These are phyloP conservation scores for Macrotus californicus DNA, from an alignment of 2,113 vertebrate species.

Conservation along the genomic window DNA sequence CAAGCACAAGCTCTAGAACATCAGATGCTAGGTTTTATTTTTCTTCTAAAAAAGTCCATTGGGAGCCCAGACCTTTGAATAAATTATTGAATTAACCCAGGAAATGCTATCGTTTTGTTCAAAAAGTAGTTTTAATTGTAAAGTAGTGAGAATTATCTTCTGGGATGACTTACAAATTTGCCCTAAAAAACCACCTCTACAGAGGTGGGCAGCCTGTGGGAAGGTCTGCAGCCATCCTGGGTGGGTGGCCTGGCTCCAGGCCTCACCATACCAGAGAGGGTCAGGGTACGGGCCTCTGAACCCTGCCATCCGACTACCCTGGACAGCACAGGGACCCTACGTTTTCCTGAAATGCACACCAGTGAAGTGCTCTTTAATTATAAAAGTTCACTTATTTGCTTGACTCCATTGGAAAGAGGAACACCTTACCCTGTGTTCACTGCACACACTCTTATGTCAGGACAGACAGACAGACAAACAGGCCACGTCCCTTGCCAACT, in stretches of 20 bases:
- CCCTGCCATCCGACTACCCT: too few relatives aligned
- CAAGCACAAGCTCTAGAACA: too few relatives aligned
- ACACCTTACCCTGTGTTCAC: neutral
- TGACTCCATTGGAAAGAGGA: neutral
- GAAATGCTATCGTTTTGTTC: neutral
- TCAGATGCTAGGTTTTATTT: neutral
- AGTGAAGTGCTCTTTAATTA: too few relatives aligned
- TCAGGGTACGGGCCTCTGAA: too few relatives aligned
- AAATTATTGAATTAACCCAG: neutral
- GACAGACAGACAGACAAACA: neutral
- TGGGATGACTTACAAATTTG: neutral
- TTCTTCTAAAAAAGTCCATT: neutral
- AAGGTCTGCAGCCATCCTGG: too few relatives aligned
- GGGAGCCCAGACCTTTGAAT: neutral
- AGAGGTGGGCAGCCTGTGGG: too few relatives aligned
- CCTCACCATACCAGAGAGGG: too few relatives aligned
- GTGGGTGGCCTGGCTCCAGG: too few relatives aligned
- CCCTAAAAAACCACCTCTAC: neutral
- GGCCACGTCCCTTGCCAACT: neutral
- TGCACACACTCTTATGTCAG: too few relatives aligned
- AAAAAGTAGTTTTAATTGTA: neutral
- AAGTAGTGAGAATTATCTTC: neutral
- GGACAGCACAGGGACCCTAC: too few relatives aligned
- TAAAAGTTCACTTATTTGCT: too few relatives aligned
- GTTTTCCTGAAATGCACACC: too few relatives aligned